Evolutionary conservation across 2,113 vertebrate genomes (phyloP).

Genomic region (Piliocolobus tephrosceles): DNA sequence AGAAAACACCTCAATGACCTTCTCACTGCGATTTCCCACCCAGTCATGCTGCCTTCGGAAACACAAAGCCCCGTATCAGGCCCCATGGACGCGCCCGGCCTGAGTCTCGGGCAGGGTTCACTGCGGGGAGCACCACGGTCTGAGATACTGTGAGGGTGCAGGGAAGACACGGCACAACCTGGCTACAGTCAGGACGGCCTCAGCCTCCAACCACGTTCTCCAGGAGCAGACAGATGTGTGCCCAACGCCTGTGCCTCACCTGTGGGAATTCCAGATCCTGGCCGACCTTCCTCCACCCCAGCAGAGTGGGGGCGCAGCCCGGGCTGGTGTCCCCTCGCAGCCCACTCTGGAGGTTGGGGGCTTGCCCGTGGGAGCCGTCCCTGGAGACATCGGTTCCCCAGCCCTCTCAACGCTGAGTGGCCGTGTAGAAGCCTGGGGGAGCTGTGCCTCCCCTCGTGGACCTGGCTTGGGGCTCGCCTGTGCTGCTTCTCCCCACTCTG

Average conservation of each 20-base stretch:
- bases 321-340: accelerated
- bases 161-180: not conserved
- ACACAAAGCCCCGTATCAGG: too few relatives aligned
- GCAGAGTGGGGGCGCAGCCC: too few relatives aligned
- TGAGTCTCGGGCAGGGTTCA: too few relatives aligned
- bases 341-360: too few relatives aligned
- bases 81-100: too few relatives aligned
- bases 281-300: not conserved
- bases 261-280: not conserved
- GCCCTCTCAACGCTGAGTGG: too few relatives aligned
- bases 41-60: not conserved
- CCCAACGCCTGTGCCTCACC: too few relatives aligned
- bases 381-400: not conserved
- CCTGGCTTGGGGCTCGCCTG: too few relatives aligned
- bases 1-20: not conserved
- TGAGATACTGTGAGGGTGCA: not conserved
- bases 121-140: not conserved
- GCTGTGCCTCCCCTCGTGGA: too few relatives aligned
- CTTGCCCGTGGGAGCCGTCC: not conserved
- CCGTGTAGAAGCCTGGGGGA: not conserved
- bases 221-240: not conserved
- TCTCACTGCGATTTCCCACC: not conserved
- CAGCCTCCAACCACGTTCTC: not conserved
- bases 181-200: too few relatives aligned
- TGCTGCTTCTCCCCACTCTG: not conserved